Base-by-base conservation (phyloP, 2,888 invertebrate species). In the Omphaloscelis lunosa region DNA sequence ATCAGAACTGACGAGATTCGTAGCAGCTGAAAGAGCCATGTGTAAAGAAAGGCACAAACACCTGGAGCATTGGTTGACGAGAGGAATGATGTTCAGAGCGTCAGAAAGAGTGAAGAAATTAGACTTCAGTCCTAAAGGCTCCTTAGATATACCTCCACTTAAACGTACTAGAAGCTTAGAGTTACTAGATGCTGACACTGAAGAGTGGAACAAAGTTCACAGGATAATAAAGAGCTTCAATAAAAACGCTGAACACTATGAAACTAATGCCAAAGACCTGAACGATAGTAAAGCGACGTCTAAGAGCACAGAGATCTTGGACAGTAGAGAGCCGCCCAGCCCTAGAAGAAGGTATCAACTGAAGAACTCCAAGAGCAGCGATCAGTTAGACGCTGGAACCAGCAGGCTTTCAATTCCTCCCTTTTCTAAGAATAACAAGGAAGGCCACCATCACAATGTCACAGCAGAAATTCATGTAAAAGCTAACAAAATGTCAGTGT, bases 101-200 rank as follows among this genome's bases (percentile, higher is more conserved):
- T 95, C 97, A 23, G 97, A 97, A 91, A 92, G 97, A 89, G 94
- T 95, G 11, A 95, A 93, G 78, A 95, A 94, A 84, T 91, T 97
- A 41, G 95, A 96, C 75, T 95, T 94, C 61, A 96, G 97, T 85
- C 97, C 97, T 20, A 97, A 97, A 88, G 97, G 97, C 11, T 96
- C 97, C 12, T 92, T 97, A 59, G 97, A 97, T 76, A 97, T 97
- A 78, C 97, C 97, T 53, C 97, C 97, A 1, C 91, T 98, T 53
- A 97, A 98, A 63, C 95, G 98, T 70, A 98, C 98, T 1, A 97
- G 98, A 85, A 98, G 98, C 85, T 94, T 98, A 87, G 98, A 98
- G 91, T 92, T 98, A 89, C 96, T 93, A 53, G 94, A 95, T 70
- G 85, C 88, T 62, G 89, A 88, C 65, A 92, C 93, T 17, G 95